phyloP scores from a whole-genome alignment of 2,797 vertebrate genomes.

The Phyllotis vaccarum region DNA sequence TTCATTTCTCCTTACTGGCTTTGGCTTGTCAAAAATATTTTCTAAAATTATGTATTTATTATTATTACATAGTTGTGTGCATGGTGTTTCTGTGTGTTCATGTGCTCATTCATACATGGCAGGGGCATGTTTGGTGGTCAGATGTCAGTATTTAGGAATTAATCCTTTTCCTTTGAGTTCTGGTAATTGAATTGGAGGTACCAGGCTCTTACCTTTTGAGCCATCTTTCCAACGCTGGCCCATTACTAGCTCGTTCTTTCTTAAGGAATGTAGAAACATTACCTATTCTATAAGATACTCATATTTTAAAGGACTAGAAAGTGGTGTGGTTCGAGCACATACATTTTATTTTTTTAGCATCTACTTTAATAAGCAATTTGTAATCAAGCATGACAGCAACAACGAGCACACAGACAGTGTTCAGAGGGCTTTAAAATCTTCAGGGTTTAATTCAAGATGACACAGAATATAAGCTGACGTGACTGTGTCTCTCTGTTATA shows the following conservation, averaged over 20 bases:
- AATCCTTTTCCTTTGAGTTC: neutral
- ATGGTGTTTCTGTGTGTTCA: neutral
- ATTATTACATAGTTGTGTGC: neutral
- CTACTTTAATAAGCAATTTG: neutral
- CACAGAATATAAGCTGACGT: neutral
- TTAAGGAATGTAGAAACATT: neutral
- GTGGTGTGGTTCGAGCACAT: neutral
- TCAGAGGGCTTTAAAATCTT: neutral
- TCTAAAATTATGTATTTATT: neutral
- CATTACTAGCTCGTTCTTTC: neutral
- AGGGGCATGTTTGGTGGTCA: neutral
- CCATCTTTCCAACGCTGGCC: neutral
- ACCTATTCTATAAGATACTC: neutral
- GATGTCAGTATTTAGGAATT: neutral
- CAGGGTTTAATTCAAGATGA: neutral
- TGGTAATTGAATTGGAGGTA: neutral
- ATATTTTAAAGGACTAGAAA: neutral
- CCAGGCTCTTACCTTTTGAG: neutral
- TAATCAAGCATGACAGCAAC: neutral
- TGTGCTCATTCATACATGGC: neutral
- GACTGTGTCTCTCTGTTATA: neutral
- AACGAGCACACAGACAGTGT: neutral
- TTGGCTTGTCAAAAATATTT: neutral
- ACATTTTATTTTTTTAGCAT: neutral
- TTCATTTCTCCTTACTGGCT: neutral